phyloP scores from a whole-genome alignment of 2,113 vertebrate species.

The Tor tambroides region DNA sequence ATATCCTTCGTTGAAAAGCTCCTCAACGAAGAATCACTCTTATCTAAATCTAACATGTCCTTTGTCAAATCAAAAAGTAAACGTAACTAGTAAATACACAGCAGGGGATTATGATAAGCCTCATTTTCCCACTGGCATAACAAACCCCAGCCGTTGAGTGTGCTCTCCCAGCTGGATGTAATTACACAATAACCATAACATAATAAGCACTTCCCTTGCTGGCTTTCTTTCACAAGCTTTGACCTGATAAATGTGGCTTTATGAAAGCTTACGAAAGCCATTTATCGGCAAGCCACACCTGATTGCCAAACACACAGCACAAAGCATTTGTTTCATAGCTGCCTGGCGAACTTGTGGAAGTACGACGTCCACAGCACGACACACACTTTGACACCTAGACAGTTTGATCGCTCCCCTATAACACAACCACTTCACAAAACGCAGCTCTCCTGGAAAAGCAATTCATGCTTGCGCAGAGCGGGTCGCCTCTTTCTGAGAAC shows the following conservation, averaged over 20 bases:
- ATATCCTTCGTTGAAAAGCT: too few relatives aligned
- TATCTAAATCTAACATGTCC: constrained; percentile 2
- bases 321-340: constrained; percentile 2
- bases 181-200: constrained; percentile 48
- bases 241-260: constrained; percentile 42
- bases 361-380: not conserved
- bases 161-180: constrained; percentile 35
- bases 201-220: constrained; percentile 37
- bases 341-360: not conserved
- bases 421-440: constrained; percentile 18
- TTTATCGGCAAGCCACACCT: constrained; percentile 41
- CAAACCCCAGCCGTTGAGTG: constrained; percentile 24
- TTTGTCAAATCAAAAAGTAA: constrained; percentile 35
- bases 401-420: not conserved
- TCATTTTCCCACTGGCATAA: constrained; percentile 33
- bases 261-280: constrained; percentile 35
- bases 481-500: constrained; percentile 26
- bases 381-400: not conserved
- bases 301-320: constrained; percentile 21
- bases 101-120: constrained; percentile 21
- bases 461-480: not conserved
- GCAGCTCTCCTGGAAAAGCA: not conserved
- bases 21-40: not conserved
- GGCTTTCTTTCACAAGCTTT: constrained; percentile 38
- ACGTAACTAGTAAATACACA: constrained; percentile 11